phyloP scores from a whole-genome alignment of 2,797 vertebrate species.

The Brachyalestes nurse region DNA sequence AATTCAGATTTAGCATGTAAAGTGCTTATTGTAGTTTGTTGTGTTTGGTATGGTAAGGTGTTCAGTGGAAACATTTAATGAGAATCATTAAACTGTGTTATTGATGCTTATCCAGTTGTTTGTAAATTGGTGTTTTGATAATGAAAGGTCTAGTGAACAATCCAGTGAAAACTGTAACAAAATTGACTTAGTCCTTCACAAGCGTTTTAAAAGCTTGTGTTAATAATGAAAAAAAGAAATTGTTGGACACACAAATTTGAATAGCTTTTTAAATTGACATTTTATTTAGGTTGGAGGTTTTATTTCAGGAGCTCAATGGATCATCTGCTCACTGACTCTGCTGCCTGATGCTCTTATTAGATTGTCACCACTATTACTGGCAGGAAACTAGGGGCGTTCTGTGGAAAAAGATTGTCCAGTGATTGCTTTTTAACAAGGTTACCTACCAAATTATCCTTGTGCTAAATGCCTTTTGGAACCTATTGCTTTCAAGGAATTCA shows the following conservation, averaged over 20 bases:
- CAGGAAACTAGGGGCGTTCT: slow-evolving; percentile 68
- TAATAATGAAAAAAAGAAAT: too few relatives aligned
- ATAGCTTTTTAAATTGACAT: not conserved
- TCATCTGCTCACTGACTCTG: not conserved
- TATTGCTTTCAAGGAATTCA: slow-evolving; percentile 41
- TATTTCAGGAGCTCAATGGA: not conserved
- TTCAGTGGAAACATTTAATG: not conserved
- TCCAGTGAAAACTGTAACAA: too few relatives aligned
- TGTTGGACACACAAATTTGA: too few relatives aligned
- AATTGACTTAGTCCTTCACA: too few relatives aligned
- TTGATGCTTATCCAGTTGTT: too few relatives aligned
- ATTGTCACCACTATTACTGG: slow-evolving; percentile 64
- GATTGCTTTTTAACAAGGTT: slow-evolving; percentile 63
- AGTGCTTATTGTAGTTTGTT: too few relatives aligned
- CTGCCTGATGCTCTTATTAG: slow-evolving; percentile 54
- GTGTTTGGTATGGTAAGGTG: too few relatives aligned
- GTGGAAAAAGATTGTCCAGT: slow-evolving; percentile 56
- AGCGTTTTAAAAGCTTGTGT: too few relatives aligned
- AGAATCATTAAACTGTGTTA: not conserved
- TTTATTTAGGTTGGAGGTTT: too few relatives aligned
- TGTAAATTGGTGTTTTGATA: not conserved
- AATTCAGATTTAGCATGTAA: not conserved
- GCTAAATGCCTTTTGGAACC: slow-evolving; percentile 30
- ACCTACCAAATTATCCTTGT: slow-evolving; percentile 25
- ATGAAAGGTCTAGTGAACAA: too few relatives aligned